These are phyloP conservation scores for Artemia franciscana DNA, from an alignment of 1,140 invertebrate genomes.

Conservation along the genomic window DNA sequence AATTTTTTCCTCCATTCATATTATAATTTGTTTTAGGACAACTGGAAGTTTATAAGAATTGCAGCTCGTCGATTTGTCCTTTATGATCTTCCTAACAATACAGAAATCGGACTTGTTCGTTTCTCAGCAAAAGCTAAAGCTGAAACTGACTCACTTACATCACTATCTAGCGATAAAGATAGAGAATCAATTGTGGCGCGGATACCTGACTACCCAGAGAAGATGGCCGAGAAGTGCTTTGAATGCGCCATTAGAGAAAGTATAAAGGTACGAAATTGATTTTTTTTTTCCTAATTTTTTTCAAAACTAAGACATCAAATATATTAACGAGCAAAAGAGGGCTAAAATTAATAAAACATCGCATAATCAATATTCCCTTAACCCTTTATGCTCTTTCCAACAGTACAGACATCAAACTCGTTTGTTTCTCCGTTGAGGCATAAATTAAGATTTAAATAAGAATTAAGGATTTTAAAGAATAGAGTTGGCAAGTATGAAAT, in stretches of 20 bases:
- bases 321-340: no score
- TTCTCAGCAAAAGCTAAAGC: constrained; percentile 21
- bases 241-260: constrained; percentile 26
- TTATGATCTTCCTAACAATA: constrained; percentile 25
- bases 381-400: no score
- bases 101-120: constrained; percentile 21
- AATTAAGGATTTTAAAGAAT: no score
- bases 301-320: no score
- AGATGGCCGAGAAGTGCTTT: constrained; percentile 19
- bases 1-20: no score
- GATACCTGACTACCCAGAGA: constrained; percentile 22
- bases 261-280: constrained; percentile 19
- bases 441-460: no score
- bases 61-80: constrained; percentile 30
- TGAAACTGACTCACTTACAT: constrained; percentile 19
- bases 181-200: constrained; percentile 24
- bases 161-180: constrained; percentile 16
- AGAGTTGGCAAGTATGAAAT: no score
- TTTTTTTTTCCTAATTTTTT: no score
- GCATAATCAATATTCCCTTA: no score
- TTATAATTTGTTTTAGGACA: constrained; percentile 20
- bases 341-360: no score
- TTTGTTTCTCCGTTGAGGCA: no score
- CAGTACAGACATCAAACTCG: no score
- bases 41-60: constrained; percentile 30